phyloP scores from a whole-genome alignment of 2,797 vertebrate species.

The Sebastes baramenuke region DNA sequence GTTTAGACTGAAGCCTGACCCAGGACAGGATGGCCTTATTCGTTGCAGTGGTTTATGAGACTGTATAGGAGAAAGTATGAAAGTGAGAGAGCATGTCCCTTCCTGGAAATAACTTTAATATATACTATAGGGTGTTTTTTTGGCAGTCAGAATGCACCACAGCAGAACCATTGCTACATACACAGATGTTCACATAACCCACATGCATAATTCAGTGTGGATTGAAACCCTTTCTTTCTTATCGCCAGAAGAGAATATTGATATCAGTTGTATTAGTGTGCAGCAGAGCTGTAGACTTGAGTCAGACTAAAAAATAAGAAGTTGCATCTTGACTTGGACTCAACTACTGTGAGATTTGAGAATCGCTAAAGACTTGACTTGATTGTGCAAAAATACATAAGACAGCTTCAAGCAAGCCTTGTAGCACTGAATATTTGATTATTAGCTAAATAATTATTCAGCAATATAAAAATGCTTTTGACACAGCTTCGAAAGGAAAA shows the following conservation, averaged over 20 bases:
- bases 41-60: slow-evolving; percentile 16
- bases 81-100: background rate
- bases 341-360: background rate
- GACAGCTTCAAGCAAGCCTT: background rate
- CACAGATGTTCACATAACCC: background rate
- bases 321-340: background rate
- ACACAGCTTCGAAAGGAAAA: background rate
- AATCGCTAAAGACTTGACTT: background rate
- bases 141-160: background rate
- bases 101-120: background rate
- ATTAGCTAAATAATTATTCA: background rate
- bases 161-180: background rate
- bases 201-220: background rate
- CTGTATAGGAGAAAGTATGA: background rate
- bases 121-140: background rate
- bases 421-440: background rate
- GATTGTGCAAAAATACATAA: background rate
- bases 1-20: slow-evolving; percentile 59
- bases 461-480: background rate
- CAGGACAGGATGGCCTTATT: slow-evolving; percentile 60
- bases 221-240: background rate
- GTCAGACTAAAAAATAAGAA: background rate
- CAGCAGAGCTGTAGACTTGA: background rate
- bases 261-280: background rate
- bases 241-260: background rate